Evolutionary conservation across 1,140 invertebrate genomes (phyloP).

Genomic region (Drosophila cardini): DNA sequence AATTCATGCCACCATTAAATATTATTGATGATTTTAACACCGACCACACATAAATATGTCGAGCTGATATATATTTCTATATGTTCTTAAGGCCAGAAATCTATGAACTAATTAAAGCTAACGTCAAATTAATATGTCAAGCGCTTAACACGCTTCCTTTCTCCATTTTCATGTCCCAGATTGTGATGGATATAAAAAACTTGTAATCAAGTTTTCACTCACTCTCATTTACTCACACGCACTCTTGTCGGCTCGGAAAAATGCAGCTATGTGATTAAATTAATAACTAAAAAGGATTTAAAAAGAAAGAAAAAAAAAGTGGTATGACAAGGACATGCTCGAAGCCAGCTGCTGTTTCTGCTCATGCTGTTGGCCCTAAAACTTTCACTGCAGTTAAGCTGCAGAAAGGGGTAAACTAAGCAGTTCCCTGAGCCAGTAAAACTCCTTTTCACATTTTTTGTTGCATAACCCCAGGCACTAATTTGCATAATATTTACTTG

Average conservation of each 20-base stretch:
- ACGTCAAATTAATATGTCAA: conserved; percentile 69
- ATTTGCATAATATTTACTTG: conserved; percentile 82
- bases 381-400: conserved; percentile 67
- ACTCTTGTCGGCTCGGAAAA: conserved; percentile 37
- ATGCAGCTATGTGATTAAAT: conserved; percentile 81
- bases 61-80: conserved; percentile 52
- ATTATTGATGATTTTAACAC: conserved; percentile 9
- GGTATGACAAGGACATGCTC: conserved; percentile 70
- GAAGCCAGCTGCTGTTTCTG: conserved; percentile 54
- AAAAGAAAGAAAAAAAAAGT: conserved; percentile 81
- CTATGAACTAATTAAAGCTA: conserved; percentile 74
- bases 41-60: conserved; percentile 54
- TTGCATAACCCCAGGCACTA: conserved; percentile 47
- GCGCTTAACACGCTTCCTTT: conserved; percentile 53
- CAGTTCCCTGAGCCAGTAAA: conserved; percentile 30
- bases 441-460: background rate
- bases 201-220: conserved; percentile 17
- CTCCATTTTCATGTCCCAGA: background rate
- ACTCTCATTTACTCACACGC: conserved; percentile 1
- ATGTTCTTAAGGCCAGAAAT: conserved; percentile 52
- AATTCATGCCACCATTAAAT: background rate
- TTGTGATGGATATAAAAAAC: conserved; percentile 39
- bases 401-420: conserved; percentile 34
- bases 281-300: conserved; percentile 82
- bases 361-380: conserved; percentile 16